Evolutionary conservation across 2,113 vertebrate genomes (phyloP), one percentile per base, ranked within the genome.

Genomic region (Psephotus haematonotus): DNA sequence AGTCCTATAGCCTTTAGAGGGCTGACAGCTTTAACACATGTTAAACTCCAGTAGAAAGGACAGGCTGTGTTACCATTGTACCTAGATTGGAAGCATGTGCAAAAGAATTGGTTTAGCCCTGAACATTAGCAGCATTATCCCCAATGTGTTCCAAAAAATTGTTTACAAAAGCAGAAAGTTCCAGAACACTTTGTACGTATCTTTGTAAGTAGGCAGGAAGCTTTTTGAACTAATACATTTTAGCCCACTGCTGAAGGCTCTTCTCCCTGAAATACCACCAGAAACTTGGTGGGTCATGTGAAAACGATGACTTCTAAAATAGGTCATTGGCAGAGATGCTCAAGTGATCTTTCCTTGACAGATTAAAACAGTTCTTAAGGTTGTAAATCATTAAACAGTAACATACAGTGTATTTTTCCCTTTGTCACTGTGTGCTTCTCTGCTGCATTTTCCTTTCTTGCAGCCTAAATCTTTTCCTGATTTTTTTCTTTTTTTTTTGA

Each of bases 131-230:
- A 88, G 67, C 22, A 7, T 82, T 90, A 71, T 80, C 68, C 35
- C 76, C 88, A 29, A 55, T 7, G 46, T n/a, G 88, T 97, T 97
- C 96, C 94, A 97, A 88, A 94, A 95, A 82, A 19, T 83, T 97
- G 95, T 97, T 97, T 96, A 96, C 93, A 78, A 92, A 94, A 70
- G 69, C 59, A 67, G 24, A 88, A 97, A 96, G 91, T 93, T 96
- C 92, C 70, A 88, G 96, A 95, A 97, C 87, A 3, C 95, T 96
- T 92, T 92, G 93, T 95, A 57, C 87, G 59, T 82, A 17, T 92
- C 90, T 95, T 88, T 69, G 55, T 74, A 74, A 96, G 88, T 78
- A 86, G 92, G 88, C 94, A 95, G 94, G 76, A 78, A 84, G 94
- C 83, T 96, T 95, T 94, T 63, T 86, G 64, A 88, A 78, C 72